Percentiles rank a stretch among this genome's conserved stretches.
These are phyloP conservation scores for Eueides isabella DNA, from an alignment of 1,140 invertebrate species.

Conservation along the genomic window DNA sequence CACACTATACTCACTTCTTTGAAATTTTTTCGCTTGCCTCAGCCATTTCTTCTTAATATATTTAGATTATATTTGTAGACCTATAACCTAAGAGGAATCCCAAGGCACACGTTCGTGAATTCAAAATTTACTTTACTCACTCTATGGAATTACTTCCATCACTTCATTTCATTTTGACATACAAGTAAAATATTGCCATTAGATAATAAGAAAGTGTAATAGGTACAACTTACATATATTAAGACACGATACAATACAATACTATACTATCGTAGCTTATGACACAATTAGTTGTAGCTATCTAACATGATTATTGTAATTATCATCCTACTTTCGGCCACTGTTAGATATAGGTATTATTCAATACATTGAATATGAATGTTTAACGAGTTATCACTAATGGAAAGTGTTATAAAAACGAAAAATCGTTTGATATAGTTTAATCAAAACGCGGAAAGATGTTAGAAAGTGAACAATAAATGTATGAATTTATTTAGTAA, in stretches of 20 bases:
- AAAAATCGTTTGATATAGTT: too few relatives aligned
- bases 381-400: too few relatives aligned
- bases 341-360: too few relatives aligned
- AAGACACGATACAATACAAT: too few relatives aligned
- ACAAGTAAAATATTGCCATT: neutral
- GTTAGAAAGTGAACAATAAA: neutral
- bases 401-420: too few relatives aligned
- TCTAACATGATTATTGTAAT: too few relatives aligned
- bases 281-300: too few relatives aligned
- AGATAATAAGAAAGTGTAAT: neutral
- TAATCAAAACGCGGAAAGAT: neutral
- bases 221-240: neutral
- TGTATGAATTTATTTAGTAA: neutral
- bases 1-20: slow-evolving; percentile 86
- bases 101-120: slow-evolving; percentile 24
- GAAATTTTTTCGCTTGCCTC: slow-evolving; percentile 85
- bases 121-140: neutral
- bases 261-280: too few relatives aligned
- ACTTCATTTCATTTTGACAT: neutral
- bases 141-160: neutral
- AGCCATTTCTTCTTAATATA: slow-evolving; percentile 75
- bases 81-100: neutral
- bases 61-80: neutral
- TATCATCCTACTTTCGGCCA: too few relatives aligned
- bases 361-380: too few relatives aligned